A percentile compares a stretch with the other conserved stretches of the same genome.
These are phyloP conservation scores for Lanistes nyassanus DNA, from an alignment of 1,140 invertebrate species.

Conservation along the genomic window DNA sequence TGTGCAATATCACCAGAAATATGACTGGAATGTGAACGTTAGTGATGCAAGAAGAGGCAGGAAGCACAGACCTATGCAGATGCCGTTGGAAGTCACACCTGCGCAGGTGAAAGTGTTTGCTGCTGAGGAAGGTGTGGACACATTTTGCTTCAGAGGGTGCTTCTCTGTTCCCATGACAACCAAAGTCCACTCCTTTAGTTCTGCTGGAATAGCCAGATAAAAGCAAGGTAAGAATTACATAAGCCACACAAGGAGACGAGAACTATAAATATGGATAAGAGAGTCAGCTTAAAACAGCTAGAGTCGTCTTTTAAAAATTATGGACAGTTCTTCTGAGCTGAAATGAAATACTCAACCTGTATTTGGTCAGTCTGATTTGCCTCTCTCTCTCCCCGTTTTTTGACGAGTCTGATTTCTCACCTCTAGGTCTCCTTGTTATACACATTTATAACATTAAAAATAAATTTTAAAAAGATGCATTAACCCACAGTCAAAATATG, in stretches of 20 bases:
- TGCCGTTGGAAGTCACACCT: conserved; percentile 53
- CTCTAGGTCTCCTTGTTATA: too few species aligned
- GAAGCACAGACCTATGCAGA: conserved; percentile 58
- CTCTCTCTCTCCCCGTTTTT: too few species aligned
- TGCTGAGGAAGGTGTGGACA: conserved; percentile 24
- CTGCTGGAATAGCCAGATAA: conserved; percentile 47
- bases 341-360: too few species aligned
- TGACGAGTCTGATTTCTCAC: too few species aligned
- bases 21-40: conserved; percentile 23
- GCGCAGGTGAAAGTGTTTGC: conserved; percentile 46
- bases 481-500: too few species aligned
- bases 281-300: neutral
- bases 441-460: too few species aligned
- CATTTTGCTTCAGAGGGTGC: conserved; percentile 51
- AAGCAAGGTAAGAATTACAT: neutral
- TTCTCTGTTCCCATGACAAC: conserved; percentile 51
- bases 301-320: neutral
- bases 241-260: neutral
- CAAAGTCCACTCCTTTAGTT: conserved; percentile 58
- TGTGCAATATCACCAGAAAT: conserved; percentile 6
- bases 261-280: too few species aligned
- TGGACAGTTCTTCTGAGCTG: too few species aligned
- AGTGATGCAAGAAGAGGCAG: conserved; percentile 8
- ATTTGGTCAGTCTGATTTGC: too few species aligned
- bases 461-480: too few species aligned